Evolutionary conservation across 2,797 vertebrate species (phyloP), one percentile per base, ranked within the genome.

Genomic region (Okamejei kenojei): DNA sequence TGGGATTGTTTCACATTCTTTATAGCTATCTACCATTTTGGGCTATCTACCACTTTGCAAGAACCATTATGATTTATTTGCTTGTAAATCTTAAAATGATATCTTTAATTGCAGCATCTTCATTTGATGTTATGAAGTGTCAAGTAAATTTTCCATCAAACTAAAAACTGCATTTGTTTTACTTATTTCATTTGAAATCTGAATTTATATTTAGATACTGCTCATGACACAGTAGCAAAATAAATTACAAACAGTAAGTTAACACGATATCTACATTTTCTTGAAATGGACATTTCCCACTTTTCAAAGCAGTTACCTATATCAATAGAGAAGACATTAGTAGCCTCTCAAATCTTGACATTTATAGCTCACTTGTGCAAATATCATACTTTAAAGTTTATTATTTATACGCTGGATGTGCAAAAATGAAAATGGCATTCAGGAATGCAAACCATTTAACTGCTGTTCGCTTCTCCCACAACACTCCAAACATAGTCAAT

Each of bases 61-160:
- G 54, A 84, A 13, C 45, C 15, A 58, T 81, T 23, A 58, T 61
- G 26, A 84, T 61, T 61, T n/a, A 23, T 84, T 29, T 61, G 4
- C 54, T 61, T 63, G n/a, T 26, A 84, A 84, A 84, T 5, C 45
- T 82, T 82, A 82, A 82, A 19, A 19, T 23, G 1, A 13, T 61
- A 23, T 13, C 58, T 63, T 23, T 29, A 84, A 61, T 82, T 26
- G 54, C 2, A 11, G 23, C 23, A 10, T 82, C 29, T 68, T 68
- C 74, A 38, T 58, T 19, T 74, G 11, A 32, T 45, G 17, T 63
- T 26, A 79, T 35, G n/a, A 61, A 38, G 7, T n/a, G 23, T 84
- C 58, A n/a, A 29, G 54, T 23, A 84, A 61, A 61, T 11, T 84
- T 84, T 21, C 79, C 54, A 95, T 94, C 94, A 93, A 93, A 93